Evolutionary conservation across 2,797 vertebrate genomes (phyloP), one percentile per base, ranked within the genome.

Genomic region (Muscicapa striata): DNA sequence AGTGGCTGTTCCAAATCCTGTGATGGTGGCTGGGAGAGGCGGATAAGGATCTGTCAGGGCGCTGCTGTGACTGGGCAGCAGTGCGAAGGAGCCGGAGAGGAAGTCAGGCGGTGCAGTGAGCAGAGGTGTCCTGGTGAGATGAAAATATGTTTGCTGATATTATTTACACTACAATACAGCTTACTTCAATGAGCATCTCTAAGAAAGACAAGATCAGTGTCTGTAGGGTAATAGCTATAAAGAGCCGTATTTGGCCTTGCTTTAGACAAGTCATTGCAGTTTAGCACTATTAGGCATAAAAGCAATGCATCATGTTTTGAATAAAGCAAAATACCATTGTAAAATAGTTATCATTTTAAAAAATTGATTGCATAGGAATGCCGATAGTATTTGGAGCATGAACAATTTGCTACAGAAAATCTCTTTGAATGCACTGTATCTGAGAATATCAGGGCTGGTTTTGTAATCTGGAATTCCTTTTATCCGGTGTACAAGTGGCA

Each of bases 1-100:
- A 99, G 99, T 62, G 99, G 99, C 77, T 99, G 99, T 94, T 99
- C 99, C 32, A 99, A 99, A 76, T 99, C 99, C 23, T 99, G 99
- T 10, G 99, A 99, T 0, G 99, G 99, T 3, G 99, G 99, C 90
- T 99, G 99, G 99, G 99, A 99, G 97, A 98, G 99, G 93, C 97
- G 99, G 88, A 98, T 97, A 30, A 97, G 99, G 41, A 98, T 98
- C 90, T 99, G 99, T 95, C 99, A 99, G 97, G 99, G 99, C 1
- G 98, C 97, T 26, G 98, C 98, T 0, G 79, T 98, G 78, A 99
- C 98, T 1, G 99, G 99, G 27, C 99, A 99, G 41, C 98, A 98
- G 64, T 99, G 99, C 61, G 99, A 99, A 68, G 99, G 99, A 92
- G 98, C 94, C 0, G 98, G 98, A 16, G 99, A 99, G 59, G 99